Conservation (phyloP, 2,113 vertebrate species). For the Camelus bactrianus region DNA sequence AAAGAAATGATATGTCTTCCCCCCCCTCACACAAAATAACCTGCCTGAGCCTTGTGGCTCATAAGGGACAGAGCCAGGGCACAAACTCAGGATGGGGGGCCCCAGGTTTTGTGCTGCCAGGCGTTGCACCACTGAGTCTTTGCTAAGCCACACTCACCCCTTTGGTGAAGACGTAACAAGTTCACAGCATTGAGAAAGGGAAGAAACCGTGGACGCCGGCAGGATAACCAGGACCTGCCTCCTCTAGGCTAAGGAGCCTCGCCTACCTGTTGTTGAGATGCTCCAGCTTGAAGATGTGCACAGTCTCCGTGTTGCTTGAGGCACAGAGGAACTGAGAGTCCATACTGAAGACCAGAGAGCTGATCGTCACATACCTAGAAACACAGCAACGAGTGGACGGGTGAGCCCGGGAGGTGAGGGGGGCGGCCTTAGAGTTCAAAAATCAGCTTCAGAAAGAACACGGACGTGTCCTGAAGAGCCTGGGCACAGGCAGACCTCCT, state of each 20-base stretch:
- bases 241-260: accelerated
- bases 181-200: accelerated
- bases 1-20: no score
- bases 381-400: background rate
- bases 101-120: background rate
- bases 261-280: conserved; percentile 91
- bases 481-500: background rate
- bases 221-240: accelerated
- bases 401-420: background rate
- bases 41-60: background rate
- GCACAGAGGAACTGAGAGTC: conserved; percentile 97
- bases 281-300: conserved; percentile 97
- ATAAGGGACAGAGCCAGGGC: accelerated
- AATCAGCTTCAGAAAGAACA: background rate
- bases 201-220: accelerated
- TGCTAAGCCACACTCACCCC: accelerated
- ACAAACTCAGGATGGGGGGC: accelerated
- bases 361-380: conserved; percentile 95
- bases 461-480: accelerated
- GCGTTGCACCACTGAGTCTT: accelerated
- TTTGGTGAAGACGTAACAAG: accelerated
- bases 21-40: no score
- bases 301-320: conserved; percentile 97
- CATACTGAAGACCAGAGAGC: conserved; percentile 95
- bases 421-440: accelerated